Conservation (phyloP, 2,888 invertebrate species). For the Tenthredo distinguenda region DNA sequence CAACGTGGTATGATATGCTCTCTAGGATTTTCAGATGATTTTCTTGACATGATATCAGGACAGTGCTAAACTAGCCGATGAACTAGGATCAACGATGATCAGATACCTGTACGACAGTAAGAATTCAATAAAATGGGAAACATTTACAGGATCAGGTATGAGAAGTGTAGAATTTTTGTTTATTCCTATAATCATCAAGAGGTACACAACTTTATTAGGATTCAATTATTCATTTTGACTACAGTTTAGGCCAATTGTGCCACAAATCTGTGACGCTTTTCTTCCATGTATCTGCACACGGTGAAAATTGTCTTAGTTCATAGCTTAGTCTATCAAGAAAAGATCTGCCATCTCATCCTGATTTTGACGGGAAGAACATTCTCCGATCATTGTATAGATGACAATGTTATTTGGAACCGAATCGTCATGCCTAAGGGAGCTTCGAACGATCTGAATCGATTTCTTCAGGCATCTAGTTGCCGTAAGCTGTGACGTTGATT, state of each 20-base stretch:
- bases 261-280: neutral
- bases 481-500: too few species aligned
- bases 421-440: too few species aligned
- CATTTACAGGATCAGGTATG: neutral
- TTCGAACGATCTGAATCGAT: neutral
- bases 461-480: too few species aligned
- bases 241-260: neutral
- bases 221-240: neutral
- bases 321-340: neutral
- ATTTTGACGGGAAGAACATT: neutral
- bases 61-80: too few species aligned
- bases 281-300: neutral
- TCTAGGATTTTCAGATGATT: too few species aligned
- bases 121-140: too few species aligned
- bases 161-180: neutral
- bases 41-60: too few species aligned
- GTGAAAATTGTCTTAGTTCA: neutral
- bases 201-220: neutral
- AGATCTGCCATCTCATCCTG: neutral
- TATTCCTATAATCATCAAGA: neutral
- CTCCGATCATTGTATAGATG: too few species aligned
- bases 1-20: too few species aligned
- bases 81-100: too few species aligned
- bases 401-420: too few species aligned
- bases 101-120: too few species aligned